Percentiles rank a stretch among this genome's conserved stretches.
Conservation (phyloP, 1,140 invertebrate genomes). For the Rhizoglyphus robini region DNA sequence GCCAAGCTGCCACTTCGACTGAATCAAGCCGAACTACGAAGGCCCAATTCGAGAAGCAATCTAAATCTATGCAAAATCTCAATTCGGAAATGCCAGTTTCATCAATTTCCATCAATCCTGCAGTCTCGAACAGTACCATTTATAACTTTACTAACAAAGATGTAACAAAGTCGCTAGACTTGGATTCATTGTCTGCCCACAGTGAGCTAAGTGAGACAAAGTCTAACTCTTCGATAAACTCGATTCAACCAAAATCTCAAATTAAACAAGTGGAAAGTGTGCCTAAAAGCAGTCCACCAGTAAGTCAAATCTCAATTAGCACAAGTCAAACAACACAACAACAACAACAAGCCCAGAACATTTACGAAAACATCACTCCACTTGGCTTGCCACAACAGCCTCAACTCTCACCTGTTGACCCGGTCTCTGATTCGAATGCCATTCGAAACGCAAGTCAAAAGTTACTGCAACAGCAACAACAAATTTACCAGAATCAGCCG, state of each 20-base stretch:
- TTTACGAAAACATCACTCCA: constrained; percentile 7
- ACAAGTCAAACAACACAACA: constrained; percentile 2
- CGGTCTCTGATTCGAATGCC: not conserved
- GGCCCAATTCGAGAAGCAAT: not conserved
- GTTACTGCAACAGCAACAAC: constrained; percentile 16
- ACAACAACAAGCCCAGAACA: constrained; percentile 12
- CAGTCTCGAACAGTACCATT: not conserved
- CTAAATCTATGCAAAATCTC: constrained; percentile 1
- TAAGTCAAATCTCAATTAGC: not conserved
- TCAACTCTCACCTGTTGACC: not conserved
- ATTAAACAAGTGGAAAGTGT: no score
- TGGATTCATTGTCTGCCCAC: not conserved
- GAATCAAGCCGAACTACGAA: not conserved
- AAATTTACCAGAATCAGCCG: constrained; percentile 18
- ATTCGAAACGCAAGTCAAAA: constrained; percentile 14
- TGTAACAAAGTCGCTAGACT: not conserved
- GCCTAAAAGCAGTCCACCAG: not conserved
- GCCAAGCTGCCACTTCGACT: not conserved
- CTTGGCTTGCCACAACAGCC: not conserved
- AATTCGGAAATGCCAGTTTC: no score
- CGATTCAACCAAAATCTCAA: no score
- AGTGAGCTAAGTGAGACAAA: no score
- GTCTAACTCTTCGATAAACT: no score
- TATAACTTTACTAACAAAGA: constrained; percentile 1
- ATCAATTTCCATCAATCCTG: not conserved